Evolutionary conservation across 2,888 invertebrate species (phyloP).

Genomic region (Congeria kusceri): DNA sequence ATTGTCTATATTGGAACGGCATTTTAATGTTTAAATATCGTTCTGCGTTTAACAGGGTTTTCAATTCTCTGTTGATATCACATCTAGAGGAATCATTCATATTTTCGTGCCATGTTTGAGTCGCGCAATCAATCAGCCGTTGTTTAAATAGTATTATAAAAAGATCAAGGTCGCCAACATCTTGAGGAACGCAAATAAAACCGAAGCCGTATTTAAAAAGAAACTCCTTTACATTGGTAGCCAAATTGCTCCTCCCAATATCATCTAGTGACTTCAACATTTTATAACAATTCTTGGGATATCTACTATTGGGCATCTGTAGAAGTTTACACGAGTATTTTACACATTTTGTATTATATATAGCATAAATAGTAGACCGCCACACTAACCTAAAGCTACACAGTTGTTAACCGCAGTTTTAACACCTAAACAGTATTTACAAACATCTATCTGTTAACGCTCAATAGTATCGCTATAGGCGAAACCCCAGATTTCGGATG

Average conservation of each 20-base stretch:
- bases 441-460: not conserved
- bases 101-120: constrained; percentile 7
- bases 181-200: constrained; percentile 7
- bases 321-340: constrained; percentile 8
- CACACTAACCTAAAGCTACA: not conserved
- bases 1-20: too few species aligned
- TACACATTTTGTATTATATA: not conserved
- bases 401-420: too few species aligned
- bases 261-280: constrained; percentile 11
- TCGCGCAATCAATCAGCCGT: not conserved
- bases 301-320: not conserved
- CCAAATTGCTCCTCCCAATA: constrained; percentile 8
- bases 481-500: constrained; percentile 5
- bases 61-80: too few species aligned
- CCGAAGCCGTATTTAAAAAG: constrained; percentile 23
- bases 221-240: constrained; percentile 8
- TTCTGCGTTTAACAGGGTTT: too few species aligned
- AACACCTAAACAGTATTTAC: not conserved
- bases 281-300: constrained; percentile 1
- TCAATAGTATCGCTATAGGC: not conserved
- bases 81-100: too few species aligned
- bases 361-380: constrained; percentile 6
- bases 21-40: too few species aligned
- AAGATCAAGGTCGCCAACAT: not conserved
- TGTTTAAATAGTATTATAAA: constrained; percentile 20